Base-by-base conservation (phyloP, 2,888 invertebrate genomes). In the Pelosia muscerda region DNA sequence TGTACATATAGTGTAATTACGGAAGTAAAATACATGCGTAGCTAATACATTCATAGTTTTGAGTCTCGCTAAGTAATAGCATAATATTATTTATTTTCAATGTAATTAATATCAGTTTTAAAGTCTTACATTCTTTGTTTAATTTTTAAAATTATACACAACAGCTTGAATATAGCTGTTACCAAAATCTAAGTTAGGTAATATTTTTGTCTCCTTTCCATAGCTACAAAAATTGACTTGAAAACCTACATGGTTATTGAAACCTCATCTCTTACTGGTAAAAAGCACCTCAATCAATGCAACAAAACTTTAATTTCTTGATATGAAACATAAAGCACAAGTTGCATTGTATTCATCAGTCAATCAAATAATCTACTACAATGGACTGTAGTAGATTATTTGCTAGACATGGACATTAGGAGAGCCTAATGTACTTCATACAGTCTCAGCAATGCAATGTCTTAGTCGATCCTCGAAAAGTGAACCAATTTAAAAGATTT, bases 1-100 rank as follows among this genome's bases (percentile, higher is more conserved):
- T 80, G 77, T 63, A 73, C 63, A 65, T 68, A 68, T 59, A 49
- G 23, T 19, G 28, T 22, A 67, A 53, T 55, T 56, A 42, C 42
- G 19, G 1, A 49, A 49, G 2, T n/a, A n/a, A 49, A 9, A 49
- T 49, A 49, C 19, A 42, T 42, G 19, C 19, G 6, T 49, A 2
- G 19, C 8, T 1, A n/a, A n/a, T n/a, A n/a, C n/a, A n/a, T n/a
- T n/a, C n/a, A 19, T 19, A 19, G 0, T 49, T 49, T 42, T 42
- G 5, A 42, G 19, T 19, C 5, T 42, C 19, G 19, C 15, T 34
- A 34, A 31, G n/a, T 31, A 31, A 31, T 8, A 31, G 9, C 28
- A 28, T 28, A 28, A n/a, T n/a, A n/a, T n/a, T 28, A 5, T 28
- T 28, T 31, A 9, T 31, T 31, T 2, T 31, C 1, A 31, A 6